Percentiles rank a stretch among this genome's conserved stretches.
Evolutionary conservation across 2,888 invertebrate genomes (phyloP).

Genomic region (Drosophila mercatorum): DNA sequence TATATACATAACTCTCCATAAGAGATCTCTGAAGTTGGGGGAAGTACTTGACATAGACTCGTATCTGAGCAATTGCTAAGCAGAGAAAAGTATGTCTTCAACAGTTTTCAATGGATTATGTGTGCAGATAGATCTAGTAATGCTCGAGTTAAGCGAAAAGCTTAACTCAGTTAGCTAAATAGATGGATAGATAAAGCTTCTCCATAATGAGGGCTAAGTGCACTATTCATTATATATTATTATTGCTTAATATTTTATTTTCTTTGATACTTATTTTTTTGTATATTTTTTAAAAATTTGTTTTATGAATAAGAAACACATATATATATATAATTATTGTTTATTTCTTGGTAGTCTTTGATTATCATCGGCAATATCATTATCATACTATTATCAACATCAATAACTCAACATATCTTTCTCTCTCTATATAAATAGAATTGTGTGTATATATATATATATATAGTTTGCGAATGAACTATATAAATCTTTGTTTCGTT

Average conservation of each 20-base stretch:
- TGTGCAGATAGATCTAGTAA: not conserved
- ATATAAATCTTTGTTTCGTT: not conserved
- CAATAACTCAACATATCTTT: slow-evolving; percentile 4
- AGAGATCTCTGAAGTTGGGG: too few relatives aligned
- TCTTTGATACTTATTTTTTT: too few relatives aligned
- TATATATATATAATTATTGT: slow-evolving; percentile 57
- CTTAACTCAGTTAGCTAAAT: not conserved
- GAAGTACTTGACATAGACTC: not conserved
- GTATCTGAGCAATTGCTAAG: not conserved
- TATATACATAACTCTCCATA: not conserved
- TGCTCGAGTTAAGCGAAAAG: not conserved
- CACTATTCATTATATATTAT: not conserved
- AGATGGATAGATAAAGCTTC: not conserved
- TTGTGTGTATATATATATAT: not conserved
- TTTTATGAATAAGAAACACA: slow-evolving; percentile 76
- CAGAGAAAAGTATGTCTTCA: not conserved
- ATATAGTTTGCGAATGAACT: not conserved
- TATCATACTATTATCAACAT: slow-evolving; percentile 11
- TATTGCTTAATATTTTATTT: not conserved
- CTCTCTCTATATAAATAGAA: not conserved
- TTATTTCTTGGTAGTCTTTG: slow-evolving; percentile 74
- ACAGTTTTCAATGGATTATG: not conserved
- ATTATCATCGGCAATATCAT: slow-evolving; percentile 32
- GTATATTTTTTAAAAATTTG: too few relatives aligned
- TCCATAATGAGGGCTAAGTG: too few relatives aligned